Percentiles rank a stretch among this genome's conserved stretches.
Conservation (phyloP, 2,113 vertebrate genomes). For the Oxygymnocypris stewartii region DNA sequence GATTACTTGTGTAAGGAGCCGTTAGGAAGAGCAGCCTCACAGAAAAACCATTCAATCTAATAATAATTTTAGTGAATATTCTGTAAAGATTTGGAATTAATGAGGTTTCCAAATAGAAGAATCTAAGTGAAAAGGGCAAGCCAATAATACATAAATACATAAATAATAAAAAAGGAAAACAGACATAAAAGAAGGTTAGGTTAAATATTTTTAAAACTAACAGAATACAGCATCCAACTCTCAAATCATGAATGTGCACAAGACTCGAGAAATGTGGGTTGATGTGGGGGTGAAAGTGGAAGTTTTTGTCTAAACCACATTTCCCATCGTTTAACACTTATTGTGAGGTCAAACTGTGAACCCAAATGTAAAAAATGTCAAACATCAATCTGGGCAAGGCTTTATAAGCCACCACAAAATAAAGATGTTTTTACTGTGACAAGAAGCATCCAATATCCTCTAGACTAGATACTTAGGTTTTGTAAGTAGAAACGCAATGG, state of each 20-base stretch:
- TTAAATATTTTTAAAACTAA: background rate
- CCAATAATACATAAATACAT: too few relatives aligned
- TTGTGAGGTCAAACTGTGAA: background rate
- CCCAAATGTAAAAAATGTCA: background rate
- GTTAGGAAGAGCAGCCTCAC: background rate
- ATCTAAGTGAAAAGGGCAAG: background rate
- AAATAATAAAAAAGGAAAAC: background rate
- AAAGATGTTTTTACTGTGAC: background rate
- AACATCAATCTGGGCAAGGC: background rate
- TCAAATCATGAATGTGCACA: background rate
- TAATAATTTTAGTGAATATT: background rate
- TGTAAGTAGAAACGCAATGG: background rate
- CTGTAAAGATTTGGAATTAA: background rate
- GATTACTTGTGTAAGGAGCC: background rate
- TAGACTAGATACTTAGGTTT: background rate
- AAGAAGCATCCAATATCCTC: background rate
- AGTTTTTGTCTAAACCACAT: conserved; percentile 41
- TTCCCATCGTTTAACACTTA: conserved; percentile 14
- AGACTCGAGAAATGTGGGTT: conserved; percentile 9
- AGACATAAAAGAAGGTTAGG: background rate
- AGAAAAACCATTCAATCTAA: background rate
- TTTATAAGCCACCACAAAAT: background rate
- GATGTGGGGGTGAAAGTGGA: conserved; percentile 35
- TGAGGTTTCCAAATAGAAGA: background rate
- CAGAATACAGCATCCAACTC: background rate